Evolutionary conservation across 2,113 vertebrate species (phyloP), one percentile per base, ranked within the genome.

Genomic region (Lepus europaeus): DNA sequence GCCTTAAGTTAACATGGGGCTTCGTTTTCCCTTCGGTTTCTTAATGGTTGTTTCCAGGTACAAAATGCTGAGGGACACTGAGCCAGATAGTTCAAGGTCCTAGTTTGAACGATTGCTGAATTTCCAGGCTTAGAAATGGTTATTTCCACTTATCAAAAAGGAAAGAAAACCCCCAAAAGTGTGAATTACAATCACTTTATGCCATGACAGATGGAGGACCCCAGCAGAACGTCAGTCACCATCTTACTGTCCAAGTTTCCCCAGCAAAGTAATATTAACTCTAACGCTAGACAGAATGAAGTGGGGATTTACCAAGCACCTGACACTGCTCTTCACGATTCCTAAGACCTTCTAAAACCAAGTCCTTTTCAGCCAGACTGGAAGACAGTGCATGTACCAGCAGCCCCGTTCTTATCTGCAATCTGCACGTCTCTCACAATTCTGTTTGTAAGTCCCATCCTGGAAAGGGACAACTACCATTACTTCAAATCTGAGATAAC

Each of bases 101-200:
- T 81, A 73, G 90, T 83, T 82, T 86, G 29, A 91, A 84, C 9
- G 10, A 84, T n/a, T 69, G 19, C 49, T 92, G 17, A 96, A 89
- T 33, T 27, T 22, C 22, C 36, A 74, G 27, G 87, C 66, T 76
- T n/a, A 93, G 27, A 93, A 87, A 90, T 25, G 79, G 11, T 80
- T 81, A 73, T 73, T 95, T 89, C n/a, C 4, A 74, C 59, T 81
- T 92, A 59, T 4, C 4, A 72, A 78, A 88, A 69, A 74, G 36
- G 68, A 85, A 84, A 16, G 59, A 82, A 81, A 13, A 61, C 23
- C 51, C 76, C 51, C 86, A 22, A 69, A 86, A 74, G 19, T 85
- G 17, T 64, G 56, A 96, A 74, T 45, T 90, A 45, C 66, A 91
- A 82, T 72, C 77, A 19, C 13, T 95, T 91, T 64, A 81, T 66